phyloP scores from a whole-genome alignment of 2,113 vertebrate species.

The Melospiza melodia region DNA sequence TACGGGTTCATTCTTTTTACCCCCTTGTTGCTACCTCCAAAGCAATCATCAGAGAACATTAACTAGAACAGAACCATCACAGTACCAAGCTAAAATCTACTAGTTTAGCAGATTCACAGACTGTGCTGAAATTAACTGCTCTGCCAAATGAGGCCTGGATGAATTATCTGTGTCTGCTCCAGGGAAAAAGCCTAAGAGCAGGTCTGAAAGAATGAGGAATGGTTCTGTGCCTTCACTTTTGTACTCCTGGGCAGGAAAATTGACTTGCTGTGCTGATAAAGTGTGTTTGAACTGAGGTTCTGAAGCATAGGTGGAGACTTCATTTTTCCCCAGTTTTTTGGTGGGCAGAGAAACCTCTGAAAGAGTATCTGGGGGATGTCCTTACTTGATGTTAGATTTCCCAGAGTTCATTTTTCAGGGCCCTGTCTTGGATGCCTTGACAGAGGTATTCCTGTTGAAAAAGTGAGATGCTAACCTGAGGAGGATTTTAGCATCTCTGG shows the following conservation, averaged over 20 bases:
- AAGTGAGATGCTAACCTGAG: neutral
- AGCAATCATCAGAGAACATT: neutral
- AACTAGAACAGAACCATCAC: neutral
- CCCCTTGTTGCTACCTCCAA: neutral
- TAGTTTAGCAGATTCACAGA: neutral
- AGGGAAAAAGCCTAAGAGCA: neutral
- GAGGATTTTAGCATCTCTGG: neutral
- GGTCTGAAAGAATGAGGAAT: conserved; percentile 15
- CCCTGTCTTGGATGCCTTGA: neutral
- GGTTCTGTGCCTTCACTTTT: neutral
- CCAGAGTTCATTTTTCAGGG: neutral
- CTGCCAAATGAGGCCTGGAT: conserved; percentile 16
- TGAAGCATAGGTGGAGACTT: neutral
- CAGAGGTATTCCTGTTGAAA: neutral
- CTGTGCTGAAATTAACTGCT: neutral
- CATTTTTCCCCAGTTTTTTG: neutral
- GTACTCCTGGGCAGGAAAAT: neutral
- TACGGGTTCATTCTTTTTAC: neutral
- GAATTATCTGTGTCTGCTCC: neutral
- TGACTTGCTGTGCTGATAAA: conserved; percentile 19
- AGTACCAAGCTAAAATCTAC: neutral
- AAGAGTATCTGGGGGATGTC: neutral
- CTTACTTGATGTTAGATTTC: neutral
- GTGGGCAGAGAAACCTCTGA: neutral
- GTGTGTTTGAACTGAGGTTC: neutral